Evolutionary conservation across 2,888 invertebrate species (phyloP), one percentile per base, ranked within the genome.

Genomic region (Carcina quercana): DNA sequence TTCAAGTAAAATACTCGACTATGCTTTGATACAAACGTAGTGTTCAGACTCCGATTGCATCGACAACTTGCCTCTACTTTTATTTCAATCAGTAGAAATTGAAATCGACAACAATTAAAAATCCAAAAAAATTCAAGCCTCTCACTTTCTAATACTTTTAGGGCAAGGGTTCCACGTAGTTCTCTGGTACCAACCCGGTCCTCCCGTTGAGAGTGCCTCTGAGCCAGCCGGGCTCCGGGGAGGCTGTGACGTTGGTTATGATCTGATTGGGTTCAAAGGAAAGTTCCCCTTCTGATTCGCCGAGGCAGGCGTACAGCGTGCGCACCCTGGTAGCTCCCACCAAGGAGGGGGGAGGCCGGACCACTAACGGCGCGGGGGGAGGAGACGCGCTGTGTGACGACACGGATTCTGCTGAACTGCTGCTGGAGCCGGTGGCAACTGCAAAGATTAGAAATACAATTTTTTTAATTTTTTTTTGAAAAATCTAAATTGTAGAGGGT

Each of bases 191-290:
- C 45, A 98, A 88, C 29, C 98, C 97, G 28, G 91, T 91, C 80
- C 92, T 92, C 38, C 97, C 97, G 74, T 95, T 92, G 48, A 98
- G 86, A 32, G 94, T 93, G 44, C 98, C 98, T 72, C 97, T 96
- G 59, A 98, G 86, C 98, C 98, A 98, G 50, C 98, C 98, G 12
- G 97, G 97, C 82, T 98, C 98, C 61, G 93, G 91, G 13, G 97
- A 97, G 47, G 90, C 88, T 85, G 85, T 82, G 96, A 98, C 97
- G 87, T 97, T 95, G 42, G 94, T 95, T 58, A 98, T 96, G 59
- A 98, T 96, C 88, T 97, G 95, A 87, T 98, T 98, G 43, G 98
- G 97, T 85, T 97, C 96, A 86, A 98, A 98, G 15, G 97, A 97
- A 50, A 98, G 86, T 86, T 98, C 98, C 43, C 96, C 95, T 64